A percentile compares a stretch with the other conserved stretches of the same genome.
Conservation (phyloP, 2,113 vertebrate genomes). For the Miniopterus natalensis region DNA sequence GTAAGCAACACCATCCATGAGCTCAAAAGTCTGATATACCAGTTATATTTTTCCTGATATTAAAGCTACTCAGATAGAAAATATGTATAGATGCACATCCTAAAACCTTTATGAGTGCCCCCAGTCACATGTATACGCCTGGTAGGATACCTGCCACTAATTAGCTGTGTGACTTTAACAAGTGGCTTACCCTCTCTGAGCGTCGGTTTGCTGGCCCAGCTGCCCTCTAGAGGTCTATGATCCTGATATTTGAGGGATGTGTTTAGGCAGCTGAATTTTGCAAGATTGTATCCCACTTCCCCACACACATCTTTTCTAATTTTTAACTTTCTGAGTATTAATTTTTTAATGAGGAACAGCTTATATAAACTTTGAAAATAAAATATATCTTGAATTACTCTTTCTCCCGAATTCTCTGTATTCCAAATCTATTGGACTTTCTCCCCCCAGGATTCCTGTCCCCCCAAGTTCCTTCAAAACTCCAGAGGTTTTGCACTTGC, state of each 20-base stretch:
- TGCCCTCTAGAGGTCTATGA: background rate
- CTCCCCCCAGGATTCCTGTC: background rate
- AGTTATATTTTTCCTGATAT: background rate
- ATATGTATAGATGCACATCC: background rate
- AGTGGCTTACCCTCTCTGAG: background rate
- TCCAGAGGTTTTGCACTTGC: background rate
- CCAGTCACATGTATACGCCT: background rate
- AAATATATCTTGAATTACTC: background rate
- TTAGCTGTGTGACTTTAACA: background rate
- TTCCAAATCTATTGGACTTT: background rate
- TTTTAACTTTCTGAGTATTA: slow-evolving; percentile 20
- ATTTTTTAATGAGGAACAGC: slow-evolving; percentile 16
- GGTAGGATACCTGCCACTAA: background rate
- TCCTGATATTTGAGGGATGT: slow-evolving; percentile 4
- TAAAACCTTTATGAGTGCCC: background rate
- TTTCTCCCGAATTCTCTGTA: background rate
- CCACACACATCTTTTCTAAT: background rate
- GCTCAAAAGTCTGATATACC: background rate
- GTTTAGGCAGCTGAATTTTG: background rate
- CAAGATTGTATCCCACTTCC: background rate
- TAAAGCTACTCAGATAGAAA: background rate
- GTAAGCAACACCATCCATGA: background rate
- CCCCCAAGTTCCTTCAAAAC: background rate
- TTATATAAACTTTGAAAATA: slow-evolving; percentile 13
- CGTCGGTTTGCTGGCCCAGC: background rate